phyloP scores from a whole-genome alignment of 2,113 vertebrate species.

The Cnemophilus loriae region DNA sequence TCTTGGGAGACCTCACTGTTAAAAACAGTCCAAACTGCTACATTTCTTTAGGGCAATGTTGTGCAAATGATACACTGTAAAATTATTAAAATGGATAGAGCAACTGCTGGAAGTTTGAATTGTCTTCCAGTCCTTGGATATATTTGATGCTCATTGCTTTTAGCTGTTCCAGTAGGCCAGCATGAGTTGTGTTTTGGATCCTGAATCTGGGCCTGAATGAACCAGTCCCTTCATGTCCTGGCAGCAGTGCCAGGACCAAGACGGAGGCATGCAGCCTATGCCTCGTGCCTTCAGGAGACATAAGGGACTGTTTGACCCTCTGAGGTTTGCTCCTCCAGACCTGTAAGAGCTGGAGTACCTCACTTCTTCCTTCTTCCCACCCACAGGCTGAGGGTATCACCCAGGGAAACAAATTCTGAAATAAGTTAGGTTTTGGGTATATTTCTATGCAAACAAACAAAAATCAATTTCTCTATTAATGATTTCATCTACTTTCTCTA shows the following conservation, averaged over 20 bases:
- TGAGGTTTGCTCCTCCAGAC: background rate
- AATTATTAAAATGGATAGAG: background rate
- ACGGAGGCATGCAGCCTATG: background rate
- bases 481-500: background rate
- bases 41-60: background rate
- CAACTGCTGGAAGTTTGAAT: background rate
- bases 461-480: background rate
- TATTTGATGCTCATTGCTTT: background rate
- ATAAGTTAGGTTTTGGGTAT: background rate
- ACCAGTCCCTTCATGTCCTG: fast-evolving
- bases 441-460: background rate
- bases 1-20: background rate
- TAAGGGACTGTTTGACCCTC: fast-evolving
- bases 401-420: background rate
- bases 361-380: background rate
- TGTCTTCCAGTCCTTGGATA: background rate
- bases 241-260: background rate
- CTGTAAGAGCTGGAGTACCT: background rate
- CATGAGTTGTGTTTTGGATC: fast-evolving
- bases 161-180: background rate
- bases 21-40: background rate
- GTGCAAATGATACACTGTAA: fast-evolving
- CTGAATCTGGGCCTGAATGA: background rate
- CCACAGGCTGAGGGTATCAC: fast-evolving
- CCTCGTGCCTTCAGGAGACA: background rate